A percentile compares a stretch with the other conserved stretches of the same genome.
Evolutionary conservation across 2,888 invertebrate genomes (phyloP).

Genomic region (Enchytraeus crypticus): DNA sequence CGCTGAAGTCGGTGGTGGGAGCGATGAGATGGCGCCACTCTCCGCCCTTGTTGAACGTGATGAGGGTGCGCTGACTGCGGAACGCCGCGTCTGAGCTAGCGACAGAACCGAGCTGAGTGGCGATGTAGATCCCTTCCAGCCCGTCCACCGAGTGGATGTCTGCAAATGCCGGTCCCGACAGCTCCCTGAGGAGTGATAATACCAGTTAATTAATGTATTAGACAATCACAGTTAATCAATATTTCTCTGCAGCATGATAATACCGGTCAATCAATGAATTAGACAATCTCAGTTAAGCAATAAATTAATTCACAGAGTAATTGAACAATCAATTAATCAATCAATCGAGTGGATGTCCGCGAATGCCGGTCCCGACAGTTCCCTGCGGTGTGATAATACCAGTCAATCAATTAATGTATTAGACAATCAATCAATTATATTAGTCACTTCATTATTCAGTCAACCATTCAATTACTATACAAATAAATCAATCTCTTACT

Average conservation of each 20-base stretch:
- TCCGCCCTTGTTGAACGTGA: slow-evolving; percentile 78
- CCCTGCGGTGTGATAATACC: too few species aligned
- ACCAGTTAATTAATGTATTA: background rate
- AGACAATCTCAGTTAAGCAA: background rate
- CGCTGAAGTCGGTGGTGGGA: slow-evolving; percentile 62
- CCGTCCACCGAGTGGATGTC: slow-evolving; percentile 82
- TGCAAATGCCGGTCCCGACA: slow-evolving; percentile 60
- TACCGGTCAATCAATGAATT: too few species aligned
- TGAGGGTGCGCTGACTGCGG: slow-evolving; percentile 63
- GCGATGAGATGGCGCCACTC: slow-evolving; percentile 70
- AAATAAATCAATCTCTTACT: background rate
- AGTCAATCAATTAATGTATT: background rate
- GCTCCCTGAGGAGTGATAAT: background rate
- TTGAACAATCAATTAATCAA: slow-evolving; percentile 50
- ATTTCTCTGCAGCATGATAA: background rate
- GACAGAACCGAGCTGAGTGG: slow-evolving; percentile 58
- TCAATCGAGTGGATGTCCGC: slow-evolving; percentile 79
- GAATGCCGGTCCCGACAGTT: slow-evolving; percentile 56
- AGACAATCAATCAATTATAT: background rate
- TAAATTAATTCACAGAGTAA: background rate
- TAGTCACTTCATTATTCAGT: background rate
- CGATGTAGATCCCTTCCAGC: slow-evolving; percentile 77
- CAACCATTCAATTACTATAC: too few species aligned
- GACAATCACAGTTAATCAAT: background rate
- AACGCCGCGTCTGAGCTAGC: slow-evolving; percentile 28